Evolutionary conservation across 2,888 invertebrate genomes (phyloP), one percentile per base, ranked within the genome.

Genomic region (Diabrotica balteata): DNA sequence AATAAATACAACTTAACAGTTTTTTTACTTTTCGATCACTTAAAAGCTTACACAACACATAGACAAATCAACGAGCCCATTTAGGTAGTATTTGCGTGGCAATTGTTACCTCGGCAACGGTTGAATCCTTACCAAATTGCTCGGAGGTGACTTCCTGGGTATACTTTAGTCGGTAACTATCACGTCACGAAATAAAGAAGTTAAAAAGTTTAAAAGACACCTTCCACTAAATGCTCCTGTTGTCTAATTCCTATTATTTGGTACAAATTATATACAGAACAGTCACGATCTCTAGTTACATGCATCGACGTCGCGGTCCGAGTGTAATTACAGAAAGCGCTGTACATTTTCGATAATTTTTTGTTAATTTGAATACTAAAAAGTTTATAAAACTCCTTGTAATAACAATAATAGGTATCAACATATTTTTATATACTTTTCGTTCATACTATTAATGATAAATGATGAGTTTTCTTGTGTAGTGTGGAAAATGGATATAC

Each of bases 271-370:
- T 55, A 65, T 32, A 52, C 66, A 59, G 67, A 68, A 65, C 43
- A 66, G 71, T 71, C 71, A 71, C 71, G 71, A 68, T 52, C 9
- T 32, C 32, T 32, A 32, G 32, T 32, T 32, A 32, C 32, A 32
- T 66, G 50, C 46, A 49, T 50, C 67, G 46, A 51, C 54, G 46
- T 32, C 65, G 53, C 55, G 54, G 62, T 52, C 59, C 52, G 66
- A 64, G 63, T 57, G 66, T 71, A 71, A 71, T 71, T 71, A 68
- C 68, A 71, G 71, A 71, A 71, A 71, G 71, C 64, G 32, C 22
- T n/a, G n/a, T 43, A 11, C 7, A 50, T 59, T 59, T 59, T 50
- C 11, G 50, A 42, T n/a, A 59, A 32, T 32, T 32, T 32, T 32
- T 5, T 32, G 32, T 32, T 32, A 32, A 32, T 32, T 32, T 32